Evolutionary conservation across 2,888 invertebrate species (phyloP), one percentile per base, ranked within the genome.

Genomic region (Caenorhabditis sp.): DNA sequence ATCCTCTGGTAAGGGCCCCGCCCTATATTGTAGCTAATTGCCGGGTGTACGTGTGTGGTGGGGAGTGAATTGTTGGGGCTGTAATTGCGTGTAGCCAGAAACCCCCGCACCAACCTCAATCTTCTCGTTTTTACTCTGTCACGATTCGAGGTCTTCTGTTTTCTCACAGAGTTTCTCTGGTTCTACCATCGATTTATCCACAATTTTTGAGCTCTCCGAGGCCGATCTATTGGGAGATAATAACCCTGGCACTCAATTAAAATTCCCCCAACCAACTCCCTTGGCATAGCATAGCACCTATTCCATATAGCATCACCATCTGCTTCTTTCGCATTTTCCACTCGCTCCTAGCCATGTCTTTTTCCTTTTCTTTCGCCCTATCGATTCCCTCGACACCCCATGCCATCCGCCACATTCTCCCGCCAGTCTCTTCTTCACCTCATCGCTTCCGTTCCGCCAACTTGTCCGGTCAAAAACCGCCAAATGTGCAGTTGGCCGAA

Each of bases 61-160:
- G 60, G 4, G 64, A 65, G 74, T 74, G 76, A 76, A 76, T 76
- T 76, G 76, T 76, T n/a, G n/a, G n/a, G 67, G 76, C 76, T 76
- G 76, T 76, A 76, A 76, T 76, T 76, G 76, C 76, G 76, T 76
- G 76, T 76, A 76, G 76, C 76, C 76, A 76, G 67, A 74, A 74
- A 40, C 40, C 9, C 9, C n/a, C n/a, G n/a, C n/a, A n/a, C n/a
- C 67, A 67, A 61, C 76, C 76, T 76, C 76, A 68, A 76, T 76
- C 76, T 74, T 64, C 44, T 62, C 61, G 51, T 40, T 40, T 40
- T 40, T 40, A 2, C 32, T 32, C 32, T 4, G 4, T 32, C 9
- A 6, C 32, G 9, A 9, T 32, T 32, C 32, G 9, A 6, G 4
- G 4, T 9, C 9, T 32, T 32, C 5, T 32, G 4, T 32, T 32